Evolutionary conservation across 2,797 vertebrate species (phyloP).

Genomic region (Spea hammondii): DNA sequence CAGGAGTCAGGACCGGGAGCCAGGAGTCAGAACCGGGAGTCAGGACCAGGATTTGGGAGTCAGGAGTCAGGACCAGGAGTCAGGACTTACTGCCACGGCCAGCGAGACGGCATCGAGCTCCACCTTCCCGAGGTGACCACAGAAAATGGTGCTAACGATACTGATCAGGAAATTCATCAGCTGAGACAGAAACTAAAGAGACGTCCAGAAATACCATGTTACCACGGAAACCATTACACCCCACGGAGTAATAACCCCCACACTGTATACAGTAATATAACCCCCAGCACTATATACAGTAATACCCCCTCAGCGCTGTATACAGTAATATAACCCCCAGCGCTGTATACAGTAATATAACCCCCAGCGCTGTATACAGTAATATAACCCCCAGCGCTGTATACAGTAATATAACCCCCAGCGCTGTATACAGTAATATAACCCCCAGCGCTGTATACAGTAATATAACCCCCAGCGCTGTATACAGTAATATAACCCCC

Average conservation of each 20-base stretch:
- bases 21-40: not conserved
- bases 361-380: too few species aligned
- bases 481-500: too few species aligned
- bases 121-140: conserved; percentile 83
- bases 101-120: conserved; percentile 82
- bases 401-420: too few species aligned
- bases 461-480: too few species aligned
- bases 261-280: too few species aligned
- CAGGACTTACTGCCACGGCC: conserved; percentile 75
- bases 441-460: too few species aligned
- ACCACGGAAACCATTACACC: not conserved
- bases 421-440: too few species aligned
- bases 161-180: conserved; percentile 76
- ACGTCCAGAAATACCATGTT: not conserved
- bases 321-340: not conserved
- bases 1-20: too few species aligned
- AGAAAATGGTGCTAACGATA: conserved; percentile 86
- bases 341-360: too few species aligned
- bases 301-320: not conserved
- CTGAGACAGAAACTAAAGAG: conserved; percentile 70
- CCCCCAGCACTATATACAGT: too few species aligned
- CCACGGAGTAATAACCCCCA: not conserved
- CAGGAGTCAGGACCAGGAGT: not conserved
- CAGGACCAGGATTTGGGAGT: not conserved
- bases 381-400: too few species aligned